These are phyloP conservation scores for Coracias cyanogaster DNA, from an alignment of 2,797 vertebrate species.

Conservation along the genomic window DNA sequence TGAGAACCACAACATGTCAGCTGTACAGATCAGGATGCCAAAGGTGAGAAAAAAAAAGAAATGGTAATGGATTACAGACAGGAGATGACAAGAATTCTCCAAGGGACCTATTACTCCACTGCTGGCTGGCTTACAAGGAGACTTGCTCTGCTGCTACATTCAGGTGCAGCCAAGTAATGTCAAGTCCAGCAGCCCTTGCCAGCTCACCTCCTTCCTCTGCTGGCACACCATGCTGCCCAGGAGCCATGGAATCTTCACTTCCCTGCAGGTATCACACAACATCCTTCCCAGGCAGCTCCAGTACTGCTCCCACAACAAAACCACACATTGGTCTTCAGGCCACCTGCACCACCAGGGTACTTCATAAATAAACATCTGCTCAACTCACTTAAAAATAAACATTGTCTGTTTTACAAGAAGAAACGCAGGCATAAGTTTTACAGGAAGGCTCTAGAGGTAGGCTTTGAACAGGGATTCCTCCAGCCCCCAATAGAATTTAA, in stretches of 20 bases:
- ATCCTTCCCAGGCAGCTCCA: not conserved
- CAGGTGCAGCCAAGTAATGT: not conserved
- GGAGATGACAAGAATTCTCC: slow-evolving; percentile 18
- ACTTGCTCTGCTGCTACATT: not conserved
- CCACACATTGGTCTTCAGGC: not conserved
- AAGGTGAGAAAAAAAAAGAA: not conserved
- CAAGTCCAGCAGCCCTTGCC: not conserved
- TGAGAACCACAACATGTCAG: not conserved
- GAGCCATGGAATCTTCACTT: not conserved
- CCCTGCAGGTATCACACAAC: not conserved
- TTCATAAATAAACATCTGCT: not conserved
- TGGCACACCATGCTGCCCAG: not conserved
- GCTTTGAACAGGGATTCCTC: not conserved
- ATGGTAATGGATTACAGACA: not conserved
- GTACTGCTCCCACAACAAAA: accelerated
- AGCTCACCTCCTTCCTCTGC: not conserved
- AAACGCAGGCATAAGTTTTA: not conserved
- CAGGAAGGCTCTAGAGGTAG: not conserved
- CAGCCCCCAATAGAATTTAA: not conserved
- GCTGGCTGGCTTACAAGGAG: not conserved
- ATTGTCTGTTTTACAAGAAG: not conserved
- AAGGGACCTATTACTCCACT: slow-evolving; percentile 11
- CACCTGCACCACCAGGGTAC: not conserved
- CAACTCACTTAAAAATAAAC: not conserved
- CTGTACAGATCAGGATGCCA: not conserved